Base-by-base conservation (phyloP, 2,888 invertebrate species). In the Anaspis maculata region DNA sequence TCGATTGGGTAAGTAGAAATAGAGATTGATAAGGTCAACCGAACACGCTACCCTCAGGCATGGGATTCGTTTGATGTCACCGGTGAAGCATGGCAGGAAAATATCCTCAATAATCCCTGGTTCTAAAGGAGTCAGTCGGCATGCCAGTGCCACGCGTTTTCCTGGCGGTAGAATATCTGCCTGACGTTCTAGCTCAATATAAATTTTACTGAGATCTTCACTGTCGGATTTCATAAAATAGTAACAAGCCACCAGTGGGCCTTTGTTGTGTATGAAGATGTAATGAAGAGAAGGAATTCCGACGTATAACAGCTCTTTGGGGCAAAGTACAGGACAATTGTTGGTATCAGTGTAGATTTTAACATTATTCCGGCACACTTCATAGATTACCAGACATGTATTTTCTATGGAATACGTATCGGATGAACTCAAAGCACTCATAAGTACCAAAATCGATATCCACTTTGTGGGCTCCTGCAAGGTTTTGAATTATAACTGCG, bases 81-180 rank as follows among this genome's bases (percentile, higher is more conserved):
- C 58, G n/a, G 64, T 43, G 37, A 59, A 59, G 35, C 67, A 67
- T 2, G 66, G 64, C 3, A 67, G 34, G 27, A 50, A 56, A 15
- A 65, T 42, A 15, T 62, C 47, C 13, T 61, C 57, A 11, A 66
- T 49, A 7, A 56, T 39, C n/a, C 69, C 68, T 30, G 49, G 42
- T 16, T 56, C 49, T 6, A 50, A 19, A 1, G 66, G 61, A 1
- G 45, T 46, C 11, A 66, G 37, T 10, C 36, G 49, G 1, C 66
- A 44, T 19, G 50, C 37, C 3, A 62, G 46, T 13, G 39, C 42
- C 10, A 46, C 38, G 2, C 45, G 42, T 11, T 48, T 39, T 2
- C 44, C 26, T 1, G 57, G 49, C 7, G 43, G 35, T 11, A 67
- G 33, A 15, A 49, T 34, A 5, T 61, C 62, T 3, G 41, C 51